These are phyloP conservation scores for Girardia tigrina DNA, from an alignment of 2,888 invertebrate genomes.

Conservation along the genomic window DNA sequence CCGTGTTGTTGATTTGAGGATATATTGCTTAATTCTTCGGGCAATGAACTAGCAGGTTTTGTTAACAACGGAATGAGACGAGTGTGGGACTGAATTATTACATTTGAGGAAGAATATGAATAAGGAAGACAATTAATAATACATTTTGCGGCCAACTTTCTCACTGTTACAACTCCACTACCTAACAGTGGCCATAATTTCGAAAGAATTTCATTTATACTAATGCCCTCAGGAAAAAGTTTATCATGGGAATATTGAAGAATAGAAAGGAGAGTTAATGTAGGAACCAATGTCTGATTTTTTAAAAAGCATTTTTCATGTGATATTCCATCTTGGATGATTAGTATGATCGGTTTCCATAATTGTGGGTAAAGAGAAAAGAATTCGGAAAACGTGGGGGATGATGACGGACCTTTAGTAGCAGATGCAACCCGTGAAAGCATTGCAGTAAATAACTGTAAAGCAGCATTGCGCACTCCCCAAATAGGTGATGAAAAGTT, in stretches of 20 bases:
- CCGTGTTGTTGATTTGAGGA: background rate
- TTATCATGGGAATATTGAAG: background rate
- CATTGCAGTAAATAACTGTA: constrained; percentile 21
- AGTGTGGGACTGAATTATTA: background rate
- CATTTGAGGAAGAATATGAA: background rate
- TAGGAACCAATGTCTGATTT: background rate
- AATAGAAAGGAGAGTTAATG: background rate
- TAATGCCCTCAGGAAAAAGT: background rate
- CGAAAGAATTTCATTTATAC: background rate
- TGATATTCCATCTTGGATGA: background rate
- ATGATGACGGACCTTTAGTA: background rate
- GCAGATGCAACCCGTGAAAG: background rate
- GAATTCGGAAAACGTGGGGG: background rate
- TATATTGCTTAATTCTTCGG: too few relatives aligned
- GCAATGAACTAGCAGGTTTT: background rate
- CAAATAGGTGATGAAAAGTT: constrained; percentile 7
- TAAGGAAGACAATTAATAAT: background rate
- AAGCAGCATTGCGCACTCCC: constrained; percentile 21
- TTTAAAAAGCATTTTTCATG: background rate
- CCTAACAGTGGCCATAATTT: background rate
- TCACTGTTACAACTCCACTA: background rate
- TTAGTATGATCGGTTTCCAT: background rate
- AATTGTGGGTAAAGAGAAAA: background rate
- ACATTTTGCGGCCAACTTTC: background rate
- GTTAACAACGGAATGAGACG: background rate